Percentiles rank a stretch among this genome's conserved stretches.
phyloP scores from a whole-genome alignment of 2,113 vertebrate genomes.

The Rhagologus leucostigma region DNA sequence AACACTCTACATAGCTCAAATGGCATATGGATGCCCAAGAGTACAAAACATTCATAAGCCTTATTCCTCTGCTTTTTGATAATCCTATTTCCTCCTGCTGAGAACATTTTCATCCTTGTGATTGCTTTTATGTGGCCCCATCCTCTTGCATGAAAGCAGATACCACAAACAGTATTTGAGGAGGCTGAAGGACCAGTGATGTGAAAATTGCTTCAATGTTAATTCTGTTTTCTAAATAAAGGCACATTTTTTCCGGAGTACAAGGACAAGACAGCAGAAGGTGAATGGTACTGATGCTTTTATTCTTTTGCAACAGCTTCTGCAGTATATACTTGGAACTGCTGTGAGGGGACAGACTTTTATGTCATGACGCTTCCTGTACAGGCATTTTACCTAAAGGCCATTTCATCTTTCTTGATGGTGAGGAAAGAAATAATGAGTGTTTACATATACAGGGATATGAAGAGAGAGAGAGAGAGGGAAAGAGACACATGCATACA shows the following conservation, averaged over 20 bases:
- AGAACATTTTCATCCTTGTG: conserved; percentile 10
- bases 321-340: neutral
- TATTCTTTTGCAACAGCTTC: neutral
- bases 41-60: neutral
- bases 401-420: neutral
- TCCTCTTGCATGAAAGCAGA: neutral
- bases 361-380: neutral
- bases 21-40: neutral
- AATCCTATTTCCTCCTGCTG: conserved; percentile 11
- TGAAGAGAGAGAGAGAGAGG: neutral
- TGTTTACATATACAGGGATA: neutral
- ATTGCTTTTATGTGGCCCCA: conserved; percentile 21
- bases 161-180: neutral
- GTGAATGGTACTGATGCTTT: neutral
- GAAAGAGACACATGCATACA: neutral
- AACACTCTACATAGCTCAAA: neutral
- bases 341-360: neutral
- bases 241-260: neutral
- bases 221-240: conserved; percentile 39
- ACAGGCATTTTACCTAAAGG: neutral
- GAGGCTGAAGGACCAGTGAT: neutral
- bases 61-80: neutral
- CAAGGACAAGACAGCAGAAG: neutral
- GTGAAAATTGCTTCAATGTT: conserved; percentile 33
- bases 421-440: neutral